Percentiles rank a stretch among this genome's conserved stretches.
Conservation (phyloP, 2,888 invertebrate genomes). For the Mamestra brassicae region DNA sequence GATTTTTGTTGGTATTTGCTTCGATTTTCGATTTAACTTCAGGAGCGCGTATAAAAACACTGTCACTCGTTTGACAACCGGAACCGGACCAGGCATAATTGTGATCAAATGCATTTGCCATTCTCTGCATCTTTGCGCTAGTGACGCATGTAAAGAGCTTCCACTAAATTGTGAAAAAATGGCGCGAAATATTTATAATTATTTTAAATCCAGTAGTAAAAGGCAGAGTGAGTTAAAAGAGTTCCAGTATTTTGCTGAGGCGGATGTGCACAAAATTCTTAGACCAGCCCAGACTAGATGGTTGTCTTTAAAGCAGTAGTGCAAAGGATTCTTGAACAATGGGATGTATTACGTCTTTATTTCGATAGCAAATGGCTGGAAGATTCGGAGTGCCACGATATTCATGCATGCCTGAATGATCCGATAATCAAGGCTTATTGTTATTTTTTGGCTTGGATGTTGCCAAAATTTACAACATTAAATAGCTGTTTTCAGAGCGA, state of each 20-base stretch:
- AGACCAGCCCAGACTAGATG: conserved; percentile 56
- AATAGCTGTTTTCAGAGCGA: conserved; percentile 32
- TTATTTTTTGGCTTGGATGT: conserved; percentile 30
- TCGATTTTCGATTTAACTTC: no score
- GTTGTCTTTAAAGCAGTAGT: conserved; percentile 66
- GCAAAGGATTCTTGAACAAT: conserved; percentile 67
- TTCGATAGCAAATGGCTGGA: conserved; percentile 45
- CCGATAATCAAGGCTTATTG: conserved; percentile 22
- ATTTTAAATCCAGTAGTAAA: conserved; percentile 31
- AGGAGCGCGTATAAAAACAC: no score
- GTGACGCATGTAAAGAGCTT: conserved; percentile 50
- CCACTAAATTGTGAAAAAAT: conserved; percentile 46
- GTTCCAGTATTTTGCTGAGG: conserved; percentile 41
- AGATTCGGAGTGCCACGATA: conserved; percentile 14
- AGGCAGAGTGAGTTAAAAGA: conserved; percentile 18
- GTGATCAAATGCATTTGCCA: conserved; percentile 57
- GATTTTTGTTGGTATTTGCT: no score
- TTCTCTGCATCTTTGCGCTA: conserved; percentile 53
- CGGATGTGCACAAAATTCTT: conserved; percentile 57
- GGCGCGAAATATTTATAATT: conserved; percentile 33
- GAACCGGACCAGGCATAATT: conserved; percentile 48
- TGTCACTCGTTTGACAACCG: no score
- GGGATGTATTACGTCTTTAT: conserved; percentile 62
- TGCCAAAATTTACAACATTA: conserved; percentile 37
- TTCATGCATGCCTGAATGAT: conserved; percentile 19